Conservation (phyloP, 1,140 invertebrate genomes). For the Elymnias hypermnestra region DNA sequence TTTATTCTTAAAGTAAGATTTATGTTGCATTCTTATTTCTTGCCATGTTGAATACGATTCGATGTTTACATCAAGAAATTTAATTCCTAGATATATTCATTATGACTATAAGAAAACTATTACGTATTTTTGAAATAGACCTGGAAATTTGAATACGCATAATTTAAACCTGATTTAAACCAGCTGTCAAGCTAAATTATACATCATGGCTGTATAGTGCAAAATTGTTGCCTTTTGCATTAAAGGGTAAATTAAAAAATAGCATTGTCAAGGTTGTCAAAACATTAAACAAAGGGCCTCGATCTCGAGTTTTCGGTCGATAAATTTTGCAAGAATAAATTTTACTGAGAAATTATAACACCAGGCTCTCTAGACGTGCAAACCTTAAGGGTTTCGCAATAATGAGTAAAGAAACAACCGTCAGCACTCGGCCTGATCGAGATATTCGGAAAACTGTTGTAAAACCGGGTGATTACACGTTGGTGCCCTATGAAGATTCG, state of each 20-base stretch:
- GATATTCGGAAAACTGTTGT: conserved; percentile 52
- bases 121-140: too few species aligned
- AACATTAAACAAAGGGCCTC: conserved; percentile 1
- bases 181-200: too few species aligned
- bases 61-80: too few species aligned
- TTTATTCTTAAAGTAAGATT: neutral
- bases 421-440: conserved; percentile 54
- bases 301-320: conserved; percentile 11
- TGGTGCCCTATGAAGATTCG: conserved; percentile 63
- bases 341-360: conserved; percentile 1
- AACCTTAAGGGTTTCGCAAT: conserved; percentile 11
- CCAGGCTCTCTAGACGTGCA: neutral
- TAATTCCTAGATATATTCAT: too few species aligned
- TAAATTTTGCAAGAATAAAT: conserved; percentile 10
- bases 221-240: too few species aligned
- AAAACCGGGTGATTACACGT: conserved; percentile 46
- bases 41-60: conserved; percentile 2
- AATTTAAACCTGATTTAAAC: too few species aligned
- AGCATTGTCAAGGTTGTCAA: neutral
- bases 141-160: too few species aligned
- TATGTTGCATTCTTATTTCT: neutral
- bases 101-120: too few species aligned
- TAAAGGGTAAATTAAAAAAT: too few species aligned
- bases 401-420: conserved; percentile 39
- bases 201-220: too few species aligned